Evolutionary conservation across 2,797 vertebrate species (phyloP).

Genomic region (Coendou prehensilis): DNA sequence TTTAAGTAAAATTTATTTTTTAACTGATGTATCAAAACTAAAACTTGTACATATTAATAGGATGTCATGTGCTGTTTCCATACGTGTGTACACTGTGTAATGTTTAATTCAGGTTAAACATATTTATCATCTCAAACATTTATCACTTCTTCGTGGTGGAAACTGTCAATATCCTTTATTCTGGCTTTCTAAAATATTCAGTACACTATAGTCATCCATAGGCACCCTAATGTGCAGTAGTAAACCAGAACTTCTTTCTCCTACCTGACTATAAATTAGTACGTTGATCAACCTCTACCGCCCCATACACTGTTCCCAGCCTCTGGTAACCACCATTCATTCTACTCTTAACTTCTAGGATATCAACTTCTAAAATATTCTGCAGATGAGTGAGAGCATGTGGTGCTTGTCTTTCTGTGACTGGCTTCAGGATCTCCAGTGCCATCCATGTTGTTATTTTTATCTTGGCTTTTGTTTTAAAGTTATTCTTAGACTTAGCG

Average conservation of each 20-base stretch:
- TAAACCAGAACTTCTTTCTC: neutral
- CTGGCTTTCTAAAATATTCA: neutral
- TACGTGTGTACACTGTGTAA: neutral
- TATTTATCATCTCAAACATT: neutral
- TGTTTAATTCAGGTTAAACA: neutral
- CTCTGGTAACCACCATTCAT: neutral
- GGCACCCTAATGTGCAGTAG: neutral
- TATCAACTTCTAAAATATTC: neutral
- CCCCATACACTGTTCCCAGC: neutral
- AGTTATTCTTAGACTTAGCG: constrained; percentile 10
- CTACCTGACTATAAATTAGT: neutral
- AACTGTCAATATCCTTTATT: neutral
- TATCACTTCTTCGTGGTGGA: neutral
- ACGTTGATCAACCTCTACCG: neutral
- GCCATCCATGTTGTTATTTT: neutral
- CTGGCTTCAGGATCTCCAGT: neutral
- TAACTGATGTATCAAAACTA: neutral
- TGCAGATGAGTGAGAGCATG: neutral
- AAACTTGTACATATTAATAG: neutral
- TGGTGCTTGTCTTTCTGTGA: neutral
- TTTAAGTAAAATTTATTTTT: neutral
- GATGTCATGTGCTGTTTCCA: neutral
- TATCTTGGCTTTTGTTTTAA: constrained; percentile 47
- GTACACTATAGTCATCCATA: neutral
- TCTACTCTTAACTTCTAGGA: neutral